Conservation (phyloP, 2,888 invertebrate species). For the Congeria kusceri region DNA sequence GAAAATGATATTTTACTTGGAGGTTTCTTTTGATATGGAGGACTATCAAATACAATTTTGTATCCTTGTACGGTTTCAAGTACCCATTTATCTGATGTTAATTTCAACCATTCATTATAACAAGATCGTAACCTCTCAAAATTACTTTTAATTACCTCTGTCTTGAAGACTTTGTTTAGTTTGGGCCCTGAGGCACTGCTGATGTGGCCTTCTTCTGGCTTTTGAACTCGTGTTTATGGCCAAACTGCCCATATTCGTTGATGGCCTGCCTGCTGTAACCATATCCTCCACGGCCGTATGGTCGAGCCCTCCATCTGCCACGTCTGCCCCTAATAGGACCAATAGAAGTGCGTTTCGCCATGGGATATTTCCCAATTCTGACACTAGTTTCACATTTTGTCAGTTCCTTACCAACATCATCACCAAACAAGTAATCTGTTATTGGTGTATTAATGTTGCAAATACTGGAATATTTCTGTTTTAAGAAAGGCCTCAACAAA, state of each 20-base stretch:
- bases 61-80: not conserved
- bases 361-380: too few relatives aligned
- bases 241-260: not conserved
- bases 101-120: not conserved
- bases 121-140: not conserved
- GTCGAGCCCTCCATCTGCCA: not conserved
- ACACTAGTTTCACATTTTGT: not conserved
- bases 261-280: not conserved
- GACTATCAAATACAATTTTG: not conserved
- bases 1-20: not conserved
- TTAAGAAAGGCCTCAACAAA: too few relatives aligned
- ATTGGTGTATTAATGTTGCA: too few relatives aligned
- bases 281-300: not conserved
- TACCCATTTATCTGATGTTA: conserved; percentile 2
- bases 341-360: too few relatives aligned
- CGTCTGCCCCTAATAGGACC: too few relatives aligned
- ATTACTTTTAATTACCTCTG: not conserved
- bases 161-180: not conserved
- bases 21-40: not conserved
- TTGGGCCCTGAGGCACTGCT: not conserved
- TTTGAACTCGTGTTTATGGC: not conserved
- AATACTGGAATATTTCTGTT: too few relatives aligned
- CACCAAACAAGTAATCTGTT: too few relatives aligned
- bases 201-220: not conserved
- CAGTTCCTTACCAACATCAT: too few relatives aligned